Evolutionary conservation across 2,888 invertebrate species (phyloP), one percentile per base, ranked within the genome.

Genomic region (Argyresthia albistria): DNA sequence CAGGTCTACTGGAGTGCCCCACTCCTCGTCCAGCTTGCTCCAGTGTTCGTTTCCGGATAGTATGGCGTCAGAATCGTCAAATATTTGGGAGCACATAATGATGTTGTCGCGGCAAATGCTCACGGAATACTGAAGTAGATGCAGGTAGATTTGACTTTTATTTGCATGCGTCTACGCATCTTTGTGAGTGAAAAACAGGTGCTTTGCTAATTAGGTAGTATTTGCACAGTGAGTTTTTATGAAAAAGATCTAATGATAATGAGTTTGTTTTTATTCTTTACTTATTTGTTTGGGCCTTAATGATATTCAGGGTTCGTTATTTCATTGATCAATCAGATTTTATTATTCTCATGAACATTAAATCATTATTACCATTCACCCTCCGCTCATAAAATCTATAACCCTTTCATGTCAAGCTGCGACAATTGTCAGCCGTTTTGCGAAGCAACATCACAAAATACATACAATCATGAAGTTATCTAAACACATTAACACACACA

Each of bases 1-100:
- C 2, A 86, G 60, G 58, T 86, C 84, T 1, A 86, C 62, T 3
- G 84, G 77, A 37, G 72, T 65, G 4, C 78, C 76, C 84, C 84
- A 86, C 57, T 76, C 69, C 56, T 80, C 72, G 54, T 81, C 80
- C 1, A 86, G 64, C 42, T 75, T 70, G 58, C 60, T 70, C 84
- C 84, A 84, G 53, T 84, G 69, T 37, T 84, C 82, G 63, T 73
- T 82, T 51, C 69, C 72, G 4, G 73, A 78, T 1, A 52, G 25
- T 6, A 52, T 46, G 12, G 36, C 37, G 15, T 52, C 52, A 10
- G 37, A 51, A 36, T 51, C 37, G 25, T 48, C 48, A 11, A 48
- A 10, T 9, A 48, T 11, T 25, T 7, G 12, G 8, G 36, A n/a
- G 37, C 48, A 37, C 48, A 48, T 45, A 8, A 9, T 45, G 14